Evolutionary conservation across 2,888 invertebrate genomes (phyloP).

Genomic region (Invenusta paracnida): DNA sequence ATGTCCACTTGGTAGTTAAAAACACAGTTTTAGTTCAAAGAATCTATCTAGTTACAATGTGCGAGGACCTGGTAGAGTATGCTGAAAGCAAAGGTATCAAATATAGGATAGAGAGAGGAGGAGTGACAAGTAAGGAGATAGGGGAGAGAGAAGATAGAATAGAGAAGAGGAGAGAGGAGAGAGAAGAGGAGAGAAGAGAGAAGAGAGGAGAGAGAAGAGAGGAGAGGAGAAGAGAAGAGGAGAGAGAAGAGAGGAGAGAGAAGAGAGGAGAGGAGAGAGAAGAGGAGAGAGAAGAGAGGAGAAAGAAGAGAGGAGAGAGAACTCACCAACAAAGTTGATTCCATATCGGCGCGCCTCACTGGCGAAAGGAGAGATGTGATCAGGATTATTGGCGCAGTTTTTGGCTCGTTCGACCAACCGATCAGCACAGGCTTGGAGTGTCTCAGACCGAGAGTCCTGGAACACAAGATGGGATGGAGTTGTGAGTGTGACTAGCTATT

Average conservation of each 20-base stretch:
- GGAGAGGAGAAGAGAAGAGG: background rate
- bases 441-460: constrained; percentile 13
- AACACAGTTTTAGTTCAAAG: no score
- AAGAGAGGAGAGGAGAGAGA: no score
- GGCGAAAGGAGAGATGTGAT: constrained; percentile 91
- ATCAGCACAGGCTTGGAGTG: constrained; percentile 36
- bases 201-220: background rate
- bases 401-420: constrained; percentile 85
- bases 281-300: no score
- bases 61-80: no score
- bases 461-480: no score
- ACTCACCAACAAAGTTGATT: constrained; percentile 79
- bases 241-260: no score
- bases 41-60: no score
- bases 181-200: background rate
- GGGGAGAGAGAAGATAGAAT: constrained; percentile 1
- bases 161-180: background rate
- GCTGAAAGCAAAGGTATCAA: constrained; percentile 24
- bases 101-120: background rate
- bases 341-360: constrained; percentile 85
- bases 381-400: constrained; percentile 84
- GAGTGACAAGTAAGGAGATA: background rate
- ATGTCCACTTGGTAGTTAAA: no score
- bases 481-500: no score
- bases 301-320: no score